Base-by-base conservation (phyloP, 2,888 invertebrate species). In the Zaprionus obscuricornis region DNA sequence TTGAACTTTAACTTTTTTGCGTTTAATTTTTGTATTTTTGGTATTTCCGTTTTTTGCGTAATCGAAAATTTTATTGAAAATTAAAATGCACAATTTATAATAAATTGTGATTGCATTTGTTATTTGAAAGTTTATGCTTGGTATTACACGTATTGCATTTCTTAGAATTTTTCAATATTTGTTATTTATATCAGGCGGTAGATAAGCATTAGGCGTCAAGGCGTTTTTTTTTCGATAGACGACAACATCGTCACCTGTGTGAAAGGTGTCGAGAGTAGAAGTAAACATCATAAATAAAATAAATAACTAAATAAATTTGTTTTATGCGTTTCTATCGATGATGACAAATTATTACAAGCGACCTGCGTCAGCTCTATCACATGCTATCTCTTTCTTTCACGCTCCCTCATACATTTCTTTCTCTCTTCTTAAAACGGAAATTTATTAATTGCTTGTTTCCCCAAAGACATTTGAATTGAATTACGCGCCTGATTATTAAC, bases 131-230 rank as follows among this genome's bases (percentile, higher is more conserved):
- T n/a, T n/a, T n/a, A n/a, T n/a, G n/a, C n/a, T n/a, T n/a, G n/a
- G n/a, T n/a, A n/a, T n/a, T n/a, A n/a, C n/a, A n/a, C n/a, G 47
- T 26, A 56, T 22, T 64, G 64, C 47, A 66, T 56, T 82, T 83
- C 85, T 64, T 46, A 59, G 81, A 85, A 82, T 57, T 73, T 78
- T 58, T 70, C 66, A 82, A 83, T 82, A 83, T 82, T 82, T 82
- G 51, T 66, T 55, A 75, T 55, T 70, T 57, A 66, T 82, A 82
- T 78, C 71, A 72, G 75, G 22, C 14, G n/a, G 13, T 14, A 59
- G 72, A 66, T 65, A 76, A 72, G 62, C 56, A 33, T 36, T 22
- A 27, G 56, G 39, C 55, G 74, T 57, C 64, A 55, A 57, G 49
- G 46, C 33, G 24, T 31, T 65, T 65, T 65, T 47, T 47, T 36